Conservation (phyloP, 2,113 vertebrate species). For the Scomber scombrus region DNA sequence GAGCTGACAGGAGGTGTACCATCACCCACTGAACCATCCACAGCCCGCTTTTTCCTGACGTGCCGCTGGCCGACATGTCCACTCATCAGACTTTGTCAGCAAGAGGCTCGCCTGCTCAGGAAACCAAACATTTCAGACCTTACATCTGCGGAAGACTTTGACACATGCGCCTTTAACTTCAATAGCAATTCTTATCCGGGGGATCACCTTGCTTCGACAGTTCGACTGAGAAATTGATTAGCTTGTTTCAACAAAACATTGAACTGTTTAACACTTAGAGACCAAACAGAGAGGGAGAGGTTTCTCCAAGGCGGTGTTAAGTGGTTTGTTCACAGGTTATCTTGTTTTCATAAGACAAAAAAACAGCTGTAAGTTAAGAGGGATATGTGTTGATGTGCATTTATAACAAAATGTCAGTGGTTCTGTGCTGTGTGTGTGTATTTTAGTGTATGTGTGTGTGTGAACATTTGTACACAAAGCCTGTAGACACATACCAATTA, state of each 20-base stretch:
- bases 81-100: slow-evolving; percentile 72
- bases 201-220: slow-evolving; percentile 27
- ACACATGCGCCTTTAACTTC: slow-evolving; percentile 32
- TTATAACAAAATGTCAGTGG: neutral
- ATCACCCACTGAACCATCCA: slow-evolving; percentile 62
- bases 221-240: slow-evolving; percentile 45
- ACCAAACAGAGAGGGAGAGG: slow-evolving; percentile 1
- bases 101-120: slow-evolving; percentile 27
- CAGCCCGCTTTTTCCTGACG: slow-evolving; percentile 54
- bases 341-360: neutral
- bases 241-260: slow-evolving; percentile 23
- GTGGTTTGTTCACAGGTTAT: neutral
- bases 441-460: neutral
- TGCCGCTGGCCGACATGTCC: slow-evolving; percentile 59
- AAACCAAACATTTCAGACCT: slow-evolving; percentile 50
- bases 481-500: slow-evolving; percentile 19
- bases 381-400: neutral
- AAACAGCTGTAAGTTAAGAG: neutral
- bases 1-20: slow-evolving; percentile 70
- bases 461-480: neutral
- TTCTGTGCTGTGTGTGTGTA: neutral
- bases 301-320: neutral
- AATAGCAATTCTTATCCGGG: neutral
- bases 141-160: slow-evolving; percentile 40
- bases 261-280: slow-evolving; percentile 31